A percentile compares a stretch with the other conserved stretches of the same genome.
Conservation (phyloP, 2,797 vertebrate genomes). For the Gadopsis marmoratus region DNA sequence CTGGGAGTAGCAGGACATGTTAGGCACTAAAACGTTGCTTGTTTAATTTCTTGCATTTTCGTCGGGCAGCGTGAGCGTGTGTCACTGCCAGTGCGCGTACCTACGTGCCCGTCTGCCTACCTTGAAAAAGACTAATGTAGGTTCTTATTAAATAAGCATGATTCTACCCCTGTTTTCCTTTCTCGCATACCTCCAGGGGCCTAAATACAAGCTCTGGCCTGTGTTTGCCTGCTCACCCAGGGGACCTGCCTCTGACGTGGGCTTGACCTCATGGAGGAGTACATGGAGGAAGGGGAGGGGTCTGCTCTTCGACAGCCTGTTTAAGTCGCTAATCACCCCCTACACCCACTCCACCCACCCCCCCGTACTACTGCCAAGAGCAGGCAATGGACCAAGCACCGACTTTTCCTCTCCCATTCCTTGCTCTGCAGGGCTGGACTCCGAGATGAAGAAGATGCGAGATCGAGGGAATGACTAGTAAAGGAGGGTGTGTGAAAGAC, state of each 20-base stretch:
- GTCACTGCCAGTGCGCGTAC: neutral
- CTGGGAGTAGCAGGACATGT: neutral
- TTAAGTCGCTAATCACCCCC: constrained; percentile 71
- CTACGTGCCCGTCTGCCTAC: constrained; percentile 21
- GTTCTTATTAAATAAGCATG: constrained; percentile 74
- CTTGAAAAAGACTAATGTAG: constrained; percentile 57
- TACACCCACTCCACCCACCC: constrained; percentile 52
- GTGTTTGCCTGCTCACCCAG: constrained; percentile 76
- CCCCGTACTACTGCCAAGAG: constrained; percentile 58
- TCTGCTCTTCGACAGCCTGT: constrained; percentile 71
- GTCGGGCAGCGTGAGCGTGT: constrained; percentile 14
- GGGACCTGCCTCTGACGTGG: constrained; percentile 78
- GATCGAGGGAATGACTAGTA: constrained; percentile 2
- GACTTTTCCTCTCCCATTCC: constrained; percentile 34
- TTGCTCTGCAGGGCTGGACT: constrained; percentile 24
- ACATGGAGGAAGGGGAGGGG: constrained; percentile 68
- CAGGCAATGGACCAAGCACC: constrained; percentile 47
- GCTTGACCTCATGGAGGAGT: constrained; percentile 78
- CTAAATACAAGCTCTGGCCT: constrained; percentile 77
- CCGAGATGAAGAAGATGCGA: constrained; percentile 26
- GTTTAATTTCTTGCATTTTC: constrained; percentile 25
- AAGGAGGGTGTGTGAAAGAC: constrained; percentile 7
- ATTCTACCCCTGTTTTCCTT: constrained; percentile 67
- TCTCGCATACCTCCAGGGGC: constrained; percentile 78
- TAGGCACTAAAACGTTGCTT: constrained; percentile 14